phyloP scores from a whole-genome alignment of 2,888 invertebrate genomes.

The Heliconius aoede region DNA sequence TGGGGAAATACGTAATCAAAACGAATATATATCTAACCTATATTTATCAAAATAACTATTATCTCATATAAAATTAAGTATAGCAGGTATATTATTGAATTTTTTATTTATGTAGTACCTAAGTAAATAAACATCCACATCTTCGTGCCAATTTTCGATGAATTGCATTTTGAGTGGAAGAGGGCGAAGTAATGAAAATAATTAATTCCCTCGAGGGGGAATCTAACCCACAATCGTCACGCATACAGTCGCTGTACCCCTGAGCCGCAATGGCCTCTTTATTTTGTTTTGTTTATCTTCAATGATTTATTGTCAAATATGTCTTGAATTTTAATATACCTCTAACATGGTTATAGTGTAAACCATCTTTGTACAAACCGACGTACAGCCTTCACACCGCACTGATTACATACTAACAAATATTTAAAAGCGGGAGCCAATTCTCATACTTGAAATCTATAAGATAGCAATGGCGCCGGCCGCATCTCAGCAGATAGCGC shows the following conservation, averaged over 20 bases:
- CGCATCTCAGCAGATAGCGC: conserved; percentile 56
- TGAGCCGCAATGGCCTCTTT: neutral
- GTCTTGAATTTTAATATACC: neutral
- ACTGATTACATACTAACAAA: conserved; percentile 16
- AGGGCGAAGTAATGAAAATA: no score
- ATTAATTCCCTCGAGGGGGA: neutral
- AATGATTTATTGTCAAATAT: neutral
- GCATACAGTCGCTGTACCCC: neutral
- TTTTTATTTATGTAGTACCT: no score
- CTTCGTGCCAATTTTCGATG: no score
- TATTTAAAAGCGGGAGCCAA: conserved; percentile 41
- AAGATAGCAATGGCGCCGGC: conserved; percentile 57
- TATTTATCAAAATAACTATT: no score
- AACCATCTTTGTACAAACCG: conserved; percentile 7
- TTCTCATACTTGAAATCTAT: conserved; percentile 49
- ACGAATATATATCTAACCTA: no score
- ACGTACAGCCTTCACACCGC: conserved; percentile 6
- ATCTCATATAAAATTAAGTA: no score
- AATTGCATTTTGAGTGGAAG: no score
- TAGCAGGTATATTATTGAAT: no score
- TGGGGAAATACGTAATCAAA: no score
- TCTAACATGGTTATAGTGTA: neutral
- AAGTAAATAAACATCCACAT: no score
- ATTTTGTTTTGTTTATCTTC: neutral
- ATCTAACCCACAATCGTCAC: neutral